Evolutionary conservation across 2,888 invertebrate species (phyloP), one percentile per base, ranked within the genome.

Genomic region (Caenorhabditis virilis): DNA sequence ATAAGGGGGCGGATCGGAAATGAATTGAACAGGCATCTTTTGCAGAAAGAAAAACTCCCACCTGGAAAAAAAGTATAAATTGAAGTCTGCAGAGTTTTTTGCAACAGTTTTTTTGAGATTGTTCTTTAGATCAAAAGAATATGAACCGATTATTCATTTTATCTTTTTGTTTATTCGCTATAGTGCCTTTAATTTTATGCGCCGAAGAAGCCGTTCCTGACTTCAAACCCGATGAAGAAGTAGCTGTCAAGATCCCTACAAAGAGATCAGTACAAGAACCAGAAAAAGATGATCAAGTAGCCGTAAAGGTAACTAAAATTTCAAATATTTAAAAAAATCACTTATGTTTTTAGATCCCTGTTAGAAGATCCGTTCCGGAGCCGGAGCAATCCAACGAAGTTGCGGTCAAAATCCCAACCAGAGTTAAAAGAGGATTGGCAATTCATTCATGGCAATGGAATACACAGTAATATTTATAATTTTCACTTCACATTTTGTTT

Each of bases 371-470:
- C 43, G 51, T 61, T 39, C 43, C 60, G 43, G 60, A 60, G 26
- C 54, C 60, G 25, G 45, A 49, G 9, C 45, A 60, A 20, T 49
- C 49, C 33, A 54, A 60, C 39, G 49, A 54, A 3, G n/a, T 60
- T 22, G 60, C 60, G 39, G 60, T 62, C 47, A 62, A 62, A 18
- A 62, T 58, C 23, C 63, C 63, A n/a, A 54, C 50, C 45, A 26
- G 58, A n/a, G 46, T 27, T 36, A 64, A 59, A 18, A 41, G 58
- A 35, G 56, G 72, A 46, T 46, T 72, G 26, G 72, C 72, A 23
- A 64, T 72, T 23, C 72, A 72, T 43, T 68, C 68, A 25, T 63
- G 50, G 43, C 61, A 69, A 50, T 72, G 72, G 72, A 48, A 41
- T 23, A 48, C 53, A n/a, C 62, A 69, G 71, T 71, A 18, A 61